Evolutionary conservation across 1,140 invertebrate genomes (phyloP).

Genomic region (Leptinotarsa lineolata): DNA sequence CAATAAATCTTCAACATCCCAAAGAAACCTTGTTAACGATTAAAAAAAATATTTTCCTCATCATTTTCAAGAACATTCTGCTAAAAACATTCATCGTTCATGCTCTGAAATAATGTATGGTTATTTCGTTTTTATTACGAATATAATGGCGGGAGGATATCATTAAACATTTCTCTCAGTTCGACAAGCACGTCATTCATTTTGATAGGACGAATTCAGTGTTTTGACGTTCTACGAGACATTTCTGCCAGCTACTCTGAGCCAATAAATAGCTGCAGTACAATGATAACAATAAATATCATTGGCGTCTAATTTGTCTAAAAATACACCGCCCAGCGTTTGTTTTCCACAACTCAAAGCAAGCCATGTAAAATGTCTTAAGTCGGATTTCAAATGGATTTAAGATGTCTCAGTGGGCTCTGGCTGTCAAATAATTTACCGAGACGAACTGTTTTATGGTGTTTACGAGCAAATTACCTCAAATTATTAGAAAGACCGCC

Average conservation of each 20-base stretch:
- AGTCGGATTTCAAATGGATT: slow-evolving; percentile 34
- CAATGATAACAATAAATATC: slow-evolving; percentile 22
- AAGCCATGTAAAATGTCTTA: slow-evolving; percentile 33
- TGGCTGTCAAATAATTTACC: slow-evolving; percentile 39
- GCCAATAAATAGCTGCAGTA: slow-evolving; percentile 13
- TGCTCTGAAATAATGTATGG: too few species aligned
- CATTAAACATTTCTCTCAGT: too few species aligned
- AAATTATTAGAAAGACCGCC: slow-evolving; percentile 41
- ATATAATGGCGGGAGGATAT: too few species aligned
- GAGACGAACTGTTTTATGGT: slow-evolving; percentile 47
- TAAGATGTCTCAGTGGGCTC: slow-evolving; percentile 37
- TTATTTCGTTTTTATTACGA: too few species aligned
- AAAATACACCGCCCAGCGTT: slow-evolving; percentile 26
- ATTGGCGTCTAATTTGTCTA: slow-evolving; percentile 22
- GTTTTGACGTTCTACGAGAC: neutral
- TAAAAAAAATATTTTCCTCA: too few species aligned
- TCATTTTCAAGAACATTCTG: too few species aligned
- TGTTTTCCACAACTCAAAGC: slow-evolving; percentile 31
- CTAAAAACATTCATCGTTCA: too few species aligned
- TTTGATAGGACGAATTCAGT: neutral
- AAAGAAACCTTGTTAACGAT: too few species aligned
- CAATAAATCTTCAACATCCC: too few species aligned
- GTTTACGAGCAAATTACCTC: slow-evolving; percentile 48
- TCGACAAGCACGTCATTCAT: too few species aligned
- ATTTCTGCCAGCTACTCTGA: neutral